Evolutionary conservation across 2,113 vertebrate species (phyloP).

Genomic region (Gadus chalcogrammus): DNA sequence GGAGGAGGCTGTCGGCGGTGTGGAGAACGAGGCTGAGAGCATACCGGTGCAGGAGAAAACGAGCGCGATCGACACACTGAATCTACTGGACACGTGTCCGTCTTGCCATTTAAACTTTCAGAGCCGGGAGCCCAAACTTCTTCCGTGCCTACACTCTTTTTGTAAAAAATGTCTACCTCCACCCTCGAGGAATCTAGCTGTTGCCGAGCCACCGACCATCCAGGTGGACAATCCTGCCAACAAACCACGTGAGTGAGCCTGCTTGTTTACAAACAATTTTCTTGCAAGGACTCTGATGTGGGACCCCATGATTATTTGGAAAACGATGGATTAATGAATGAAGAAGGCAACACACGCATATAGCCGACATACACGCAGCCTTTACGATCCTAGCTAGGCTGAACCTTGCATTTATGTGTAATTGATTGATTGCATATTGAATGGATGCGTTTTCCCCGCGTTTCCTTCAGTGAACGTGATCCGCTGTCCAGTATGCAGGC

Average conservation of each 20-base stretch:
- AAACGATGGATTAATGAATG: too few species aligned
- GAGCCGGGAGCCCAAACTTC: conserved; percentile 85
- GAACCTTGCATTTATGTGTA: too few species aligned
- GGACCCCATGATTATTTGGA: too few species aligned
- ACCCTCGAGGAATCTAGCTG: conserved; percentile 77
- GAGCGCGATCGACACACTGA: conserved; percentile 37
- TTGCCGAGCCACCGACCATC: conserved; percentile 36
- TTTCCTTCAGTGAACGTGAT: conserved; percentile 82
- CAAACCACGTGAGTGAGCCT: conserved; percentile 56
- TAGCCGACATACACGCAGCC: too few species aligned
- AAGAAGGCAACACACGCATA: too few species aligned
- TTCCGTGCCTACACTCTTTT: conserved; percentile 89
- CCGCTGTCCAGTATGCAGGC: conserved; percentile 89
- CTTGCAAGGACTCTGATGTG: background rate
- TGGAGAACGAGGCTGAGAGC: conserved; percentile 88
- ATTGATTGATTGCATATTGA: background rate
- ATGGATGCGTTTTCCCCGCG: conserved; percentile 25
- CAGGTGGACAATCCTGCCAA: conserved; percentile 46
- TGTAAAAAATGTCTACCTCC: conserved; percentile 84
- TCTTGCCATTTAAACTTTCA: conserved; percentile 83
- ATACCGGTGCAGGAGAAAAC: conserved; percentile 74
- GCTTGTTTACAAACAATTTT: conserved; percentile 53
- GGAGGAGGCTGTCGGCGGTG: conserved; percentile 54
- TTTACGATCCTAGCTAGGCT: too few species aligned
- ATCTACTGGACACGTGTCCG: conserved; percentile 87